phyloP scores from a whole-genome alignment of 2,888 invertebrate species.

The Noctua fimbriata region DNA sequence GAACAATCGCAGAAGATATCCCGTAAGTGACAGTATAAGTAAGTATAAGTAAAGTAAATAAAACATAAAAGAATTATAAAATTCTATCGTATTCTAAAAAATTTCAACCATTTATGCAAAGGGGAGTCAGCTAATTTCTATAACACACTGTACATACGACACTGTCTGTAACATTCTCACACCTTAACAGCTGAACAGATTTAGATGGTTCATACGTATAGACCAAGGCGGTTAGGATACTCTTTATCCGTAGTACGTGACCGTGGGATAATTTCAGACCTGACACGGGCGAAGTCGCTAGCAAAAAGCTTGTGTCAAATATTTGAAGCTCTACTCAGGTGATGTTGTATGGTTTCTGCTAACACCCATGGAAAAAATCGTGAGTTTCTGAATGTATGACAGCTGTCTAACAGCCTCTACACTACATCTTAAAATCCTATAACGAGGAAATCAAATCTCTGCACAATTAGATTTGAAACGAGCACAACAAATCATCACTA shows the following conservation, averaged over 20 bases:
- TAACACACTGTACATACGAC: no score
- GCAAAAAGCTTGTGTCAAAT: not conserved
- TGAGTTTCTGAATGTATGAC: not conserved
- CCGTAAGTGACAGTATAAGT: no score
- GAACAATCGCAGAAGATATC: no score
- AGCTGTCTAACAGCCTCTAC: not conserved
- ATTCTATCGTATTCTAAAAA: no score
- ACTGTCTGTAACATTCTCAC: no score
- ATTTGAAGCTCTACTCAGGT: not conserved
- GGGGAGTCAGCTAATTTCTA: no score
- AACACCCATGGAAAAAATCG: not conserved
- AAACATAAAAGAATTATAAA: no score
- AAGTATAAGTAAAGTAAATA: no score
- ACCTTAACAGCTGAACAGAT: no score
- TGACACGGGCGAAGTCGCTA: not conserved
- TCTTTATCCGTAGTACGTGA: not conserved
- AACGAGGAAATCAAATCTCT: slow-evolving; percentile 29
- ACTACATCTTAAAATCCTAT: not conserved
- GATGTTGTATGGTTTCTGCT: not conserved
- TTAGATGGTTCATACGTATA: not conserved
- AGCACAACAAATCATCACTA: slow-evolving; percentile 48
- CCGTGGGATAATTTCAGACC: not conserved
- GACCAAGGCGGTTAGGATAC: not conserved
- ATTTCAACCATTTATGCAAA: no score
- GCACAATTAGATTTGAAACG: slow-evolving; percentile 23